Evolutionary conservation across 2,113 vertebrate genomes (phyloP), one percentile per base, ranked within the genome.

Genomic region (Puntigrus tetrazona): DNA sequence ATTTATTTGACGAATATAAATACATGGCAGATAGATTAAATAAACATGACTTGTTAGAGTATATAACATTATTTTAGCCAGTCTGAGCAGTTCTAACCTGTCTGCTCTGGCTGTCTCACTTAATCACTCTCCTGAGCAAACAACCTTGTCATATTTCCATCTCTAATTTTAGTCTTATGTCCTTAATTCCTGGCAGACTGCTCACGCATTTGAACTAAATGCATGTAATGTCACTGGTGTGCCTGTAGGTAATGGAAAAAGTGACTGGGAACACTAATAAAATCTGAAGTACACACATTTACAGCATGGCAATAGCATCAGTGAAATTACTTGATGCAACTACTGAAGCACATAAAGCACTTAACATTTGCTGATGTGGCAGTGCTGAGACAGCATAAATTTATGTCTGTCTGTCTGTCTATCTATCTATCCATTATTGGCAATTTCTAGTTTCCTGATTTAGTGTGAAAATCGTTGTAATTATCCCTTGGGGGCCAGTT

Each of bases 201-300:
- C 34, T 55, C 47, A 76, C 2, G 52, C 45, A 22, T 76, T 55
- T 22, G 74, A 55, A 76, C 34, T 76, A 31, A 52, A 52, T 34
- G 29, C 18, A 20, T 52, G 31, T 22, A 31, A 36, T 77, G 29
- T 22, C 10, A n/a, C 20, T 20, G 27, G 52, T 76, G 45, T 52
- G 73, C 16, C 72, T 74, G 22, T 7, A 27, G 14, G 43, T 31
- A 77, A 77, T 77, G 74, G 74, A 77, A 77, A 77, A 55, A 31
- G 47, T 77, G 5, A 76, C 27, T 55, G 47, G 47, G 29, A n/a
- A 52, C 34, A 18, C 22, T 76, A 18, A 76, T 55, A 76, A 76
- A 76, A 55, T 76, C 29, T 76, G 29, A 10, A 18, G 47, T 55
- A 76, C 70, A 43, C 10, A 31, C 16, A 27, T 76, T 76, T 34